Conservation (phyloP, 2,888 invertebrate species). For the Melinaea menophilus region DNA sequence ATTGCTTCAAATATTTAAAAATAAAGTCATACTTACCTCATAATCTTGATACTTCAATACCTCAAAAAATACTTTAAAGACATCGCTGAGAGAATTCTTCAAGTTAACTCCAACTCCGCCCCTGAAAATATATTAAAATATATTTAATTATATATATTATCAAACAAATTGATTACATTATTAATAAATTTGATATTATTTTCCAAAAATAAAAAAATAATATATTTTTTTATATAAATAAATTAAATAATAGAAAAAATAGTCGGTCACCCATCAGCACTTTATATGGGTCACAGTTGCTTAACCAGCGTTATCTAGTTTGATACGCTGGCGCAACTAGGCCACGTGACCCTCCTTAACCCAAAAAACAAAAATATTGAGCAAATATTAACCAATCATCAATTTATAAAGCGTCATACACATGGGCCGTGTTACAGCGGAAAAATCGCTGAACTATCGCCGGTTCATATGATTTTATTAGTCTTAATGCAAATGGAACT, state of each 20-base stretch:
- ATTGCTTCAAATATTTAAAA: too few relatives aligned
- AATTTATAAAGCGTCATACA: neutral
- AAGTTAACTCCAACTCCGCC: neutral
- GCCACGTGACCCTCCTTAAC: slow-evolving; percentile 6
- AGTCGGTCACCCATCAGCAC: slow-evolving; percentile 3
- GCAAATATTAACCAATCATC: slow-evolving; percentile 6
- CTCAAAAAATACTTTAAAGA: too few relatives aligned
- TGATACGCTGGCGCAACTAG: slow-evolving; percentile 5
- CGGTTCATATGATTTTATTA: neutral
- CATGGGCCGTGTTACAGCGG: neutral
- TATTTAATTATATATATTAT: neutral
- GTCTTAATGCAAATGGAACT: too few relatives aligned
- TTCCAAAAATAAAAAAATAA: too few relatives aligned
- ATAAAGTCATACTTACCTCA: too few relatives aligned
- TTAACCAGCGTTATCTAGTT: slow-evolving; percentile 1
- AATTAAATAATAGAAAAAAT: neutral
- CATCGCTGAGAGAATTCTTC: too few relatives aligned
- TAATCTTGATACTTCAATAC: too few relatives aligned
- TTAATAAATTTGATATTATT: too few relatives aligned
- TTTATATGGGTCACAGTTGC: slow-evolving; percentile 3
- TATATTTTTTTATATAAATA: slow-evolving; percentile 1
- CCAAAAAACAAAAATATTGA: slow-evolving; percentile 7
- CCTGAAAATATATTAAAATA: slow-evolving; percentile 2
- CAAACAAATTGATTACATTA: too few relatives aligned
- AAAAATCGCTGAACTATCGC: neutral